Conservation (phyloP, 1,140 invertebrate species). For the Phthorimaea operculella region DNA sequence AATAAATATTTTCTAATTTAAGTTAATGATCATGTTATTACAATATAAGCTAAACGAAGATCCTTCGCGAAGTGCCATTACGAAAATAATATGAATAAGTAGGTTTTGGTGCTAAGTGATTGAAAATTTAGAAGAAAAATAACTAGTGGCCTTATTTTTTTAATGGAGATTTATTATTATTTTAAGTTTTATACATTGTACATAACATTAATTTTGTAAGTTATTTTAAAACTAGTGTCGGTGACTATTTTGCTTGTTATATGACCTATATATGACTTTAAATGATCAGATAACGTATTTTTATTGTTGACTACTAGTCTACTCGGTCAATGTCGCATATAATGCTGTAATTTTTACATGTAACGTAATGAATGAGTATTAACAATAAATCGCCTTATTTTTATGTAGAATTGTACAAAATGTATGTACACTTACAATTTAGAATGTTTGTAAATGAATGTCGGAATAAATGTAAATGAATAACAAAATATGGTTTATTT, state of each 20-base stretch:
- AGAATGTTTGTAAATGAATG: conserved; percentile 58
- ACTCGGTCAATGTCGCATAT: conserved; percentile 42
- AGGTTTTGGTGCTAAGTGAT: conserved; percentile 38
- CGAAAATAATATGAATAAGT: conserved; percentile 16
- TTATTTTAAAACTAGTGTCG: conserved; percentile 21
- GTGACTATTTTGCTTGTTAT: conserved; percentile 13
- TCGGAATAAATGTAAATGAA: conserved; percentile 61
- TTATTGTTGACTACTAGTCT: conserved; percentile 50
- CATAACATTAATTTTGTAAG: conserved; percentile 34
- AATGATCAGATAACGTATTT: conserved; percentile 17
- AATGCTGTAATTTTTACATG: conserved; percentile 49
- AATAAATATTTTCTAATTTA: conserved; percentile 5
- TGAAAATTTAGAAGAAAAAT: conserved; percentile 23
- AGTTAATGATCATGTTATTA: neutral
- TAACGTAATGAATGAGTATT: conserved; percentile 36
- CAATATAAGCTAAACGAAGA: neutral
- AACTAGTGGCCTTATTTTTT: conserved; percentile 38
- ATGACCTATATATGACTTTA: neutral
- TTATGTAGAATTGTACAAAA: conserved; percentile 51
- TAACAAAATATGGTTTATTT: conserved; percentile 24
- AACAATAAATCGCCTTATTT: conserved; percentile 45
- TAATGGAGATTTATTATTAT: conserved; percentile 12
- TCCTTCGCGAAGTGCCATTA: conserved; percentile 15
- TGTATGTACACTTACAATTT: conserved; percentile 50
- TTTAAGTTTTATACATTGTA: conserved; percentile 31